These are phyloP conservation scores for Serrognathus titanus DNA, from an alignment of 2,888 invertebrate genomes.

Conservation along the genomic window DNA sequence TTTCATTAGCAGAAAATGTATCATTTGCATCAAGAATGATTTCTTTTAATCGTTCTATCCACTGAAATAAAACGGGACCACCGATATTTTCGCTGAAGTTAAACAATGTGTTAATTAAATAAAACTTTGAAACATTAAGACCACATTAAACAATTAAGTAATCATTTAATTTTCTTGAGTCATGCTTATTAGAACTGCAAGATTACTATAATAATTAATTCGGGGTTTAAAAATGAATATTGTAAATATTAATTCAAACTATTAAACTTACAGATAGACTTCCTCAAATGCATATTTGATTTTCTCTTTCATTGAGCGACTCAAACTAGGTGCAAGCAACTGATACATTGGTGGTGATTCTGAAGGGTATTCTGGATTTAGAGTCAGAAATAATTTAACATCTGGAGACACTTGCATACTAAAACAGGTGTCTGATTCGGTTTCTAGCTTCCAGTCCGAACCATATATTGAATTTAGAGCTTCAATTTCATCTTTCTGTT, in stretches of 20 bases:
- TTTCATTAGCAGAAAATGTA: background rate
- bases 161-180: background rate
- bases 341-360: conserved; percentile 64
- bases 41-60: conserved; percentile 72
- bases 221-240: background rate
- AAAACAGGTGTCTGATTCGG: conserved; percentile 55
- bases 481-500: conserved; percentile 64
- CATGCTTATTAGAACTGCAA: background rate
- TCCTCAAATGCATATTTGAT: conserved; percentile 59
- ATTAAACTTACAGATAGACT: conserved; percentile 62
- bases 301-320: conserved; percentile 55
- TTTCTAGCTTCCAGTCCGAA: conserved; percentile 63
- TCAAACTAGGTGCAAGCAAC: conserved; percentile 69
- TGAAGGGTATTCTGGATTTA: conserved; percentile 64
- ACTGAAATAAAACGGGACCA: conserved; percentile 68
- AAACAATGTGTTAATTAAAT: conserved; percentile 1
- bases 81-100: conserved; percentile 62
- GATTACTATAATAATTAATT: background rate
- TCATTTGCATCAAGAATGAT: conserved; percentile 39
- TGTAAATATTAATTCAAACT: background rate
- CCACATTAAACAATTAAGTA: conserved; percentile 1
- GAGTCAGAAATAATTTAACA: conserved; percentile 60
- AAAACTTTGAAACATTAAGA: background rate
- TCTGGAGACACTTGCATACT: conserved; percentile 58
- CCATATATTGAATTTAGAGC: conserved; percentile 70